Conservation (phyloP, 35 echinoderm and acorn worm genomes). For the Holothuria glaberrima region DNA sequence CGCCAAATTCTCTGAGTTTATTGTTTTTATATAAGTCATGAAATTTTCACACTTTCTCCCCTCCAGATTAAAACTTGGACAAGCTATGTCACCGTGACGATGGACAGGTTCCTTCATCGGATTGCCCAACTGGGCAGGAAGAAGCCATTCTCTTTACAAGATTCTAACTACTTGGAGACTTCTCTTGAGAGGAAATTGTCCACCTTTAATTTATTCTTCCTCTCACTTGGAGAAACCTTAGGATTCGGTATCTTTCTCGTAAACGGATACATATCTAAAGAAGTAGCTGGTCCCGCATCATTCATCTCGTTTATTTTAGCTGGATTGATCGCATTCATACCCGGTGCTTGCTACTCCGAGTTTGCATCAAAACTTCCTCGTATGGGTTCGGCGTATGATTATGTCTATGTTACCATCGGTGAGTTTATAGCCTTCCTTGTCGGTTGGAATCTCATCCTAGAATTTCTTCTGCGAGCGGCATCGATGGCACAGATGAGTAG, state of each 20-base stretch:
- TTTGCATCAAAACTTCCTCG: constrained; percentile 77
- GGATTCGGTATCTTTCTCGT: constrained; percentile 91
- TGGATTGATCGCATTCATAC: constrained; percentile 60
- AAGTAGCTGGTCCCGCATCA: constrained; percentile 72
- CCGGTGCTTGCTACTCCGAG: constrained; percentile 83
- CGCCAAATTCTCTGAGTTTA: not conserved
- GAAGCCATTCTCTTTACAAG: constrained; percentile 22
- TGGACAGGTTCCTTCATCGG: not conserved
- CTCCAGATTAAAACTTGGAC: not conserved
- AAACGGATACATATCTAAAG: constrained; percentile 79
- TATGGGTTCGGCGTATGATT: constrained; percentile 77
- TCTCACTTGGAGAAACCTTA: constrained; percentile 81
- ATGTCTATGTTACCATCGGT: constrained; percentile 81
- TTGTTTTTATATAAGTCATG: not conserved
- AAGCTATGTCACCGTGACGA: not conserved
- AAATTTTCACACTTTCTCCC: not conserved
- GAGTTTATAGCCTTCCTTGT: constrained; percentile 85
- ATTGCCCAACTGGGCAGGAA: constrained; percentile 58
- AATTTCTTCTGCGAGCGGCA: constrained; percentile 36
- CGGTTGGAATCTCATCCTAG: constrained; percentile 87
- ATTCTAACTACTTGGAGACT: constrained; percentile 24
- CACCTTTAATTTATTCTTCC: constrained; percentile 70
- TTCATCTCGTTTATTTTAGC: constrained; percentile 85
- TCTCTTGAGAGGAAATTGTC: constrained; percentile 72
- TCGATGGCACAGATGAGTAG: constrained; percentile 46